phyloP scores from a whole-genome alignment of 2,113 vertebrate species.

The Pao palembangensis region DNA sequence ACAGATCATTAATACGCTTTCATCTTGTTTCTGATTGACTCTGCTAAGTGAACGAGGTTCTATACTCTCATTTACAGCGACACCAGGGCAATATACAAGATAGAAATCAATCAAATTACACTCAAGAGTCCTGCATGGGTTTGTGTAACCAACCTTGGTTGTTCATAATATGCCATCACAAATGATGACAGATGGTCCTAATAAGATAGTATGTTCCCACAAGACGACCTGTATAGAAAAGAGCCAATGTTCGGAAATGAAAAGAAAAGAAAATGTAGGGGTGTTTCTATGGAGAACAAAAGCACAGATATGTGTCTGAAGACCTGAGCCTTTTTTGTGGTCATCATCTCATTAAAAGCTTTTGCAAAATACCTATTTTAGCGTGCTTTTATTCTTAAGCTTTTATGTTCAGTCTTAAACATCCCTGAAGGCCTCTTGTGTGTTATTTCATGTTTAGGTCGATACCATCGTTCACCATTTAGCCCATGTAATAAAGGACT shows the following conservation, averaged over 20 bases:
- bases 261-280: slow-evolving; percentile 13
- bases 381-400: slow-evolving; percentile 8
- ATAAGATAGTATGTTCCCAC: slow-evolving; percentile 58
- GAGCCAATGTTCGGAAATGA: background rate
- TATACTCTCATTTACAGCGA: slow-evolving; percentile 64
- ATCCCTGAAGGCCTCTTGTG: slow-evolving; percentile 22
- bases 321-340: background rate
- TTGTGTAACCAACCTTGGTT: slow-evolving; percentile 64
- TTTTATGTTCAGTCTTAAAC: slow-evolving; percentile 15
- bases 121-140: slow-evolving; percentile 70
- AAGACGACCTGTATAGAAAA: background rate
- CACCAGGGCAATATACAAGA: slow-evolving; percentile 72
- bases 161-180: slow-evolving; percentile 67
- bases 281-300: background rate
- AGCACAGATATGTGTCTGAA: background rate
- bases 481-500: slow-evolving; percentile 19
- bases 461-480: slow-evolving; percentile 33
- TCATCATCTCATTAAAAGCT: slow-evolving; percentile 3
- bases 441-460: slow-evolving; percentile 22
- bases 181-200: slow-evolving; percentile 69
- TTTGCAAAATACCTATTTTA: slow-evolving; percentile 8
- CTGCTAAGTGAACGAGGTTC: slow-evolving; percentile 62
- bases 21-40: slow-evolving; percentile 75
- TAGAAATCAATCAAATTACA: slow-evolving; percentile 71
- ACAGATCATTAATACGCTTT: slow-evolving; percentile 48